These are phyloP conservation scores for Sialia sialis DNA, from an alignment of 2,113 vertebrate genomes.

Conservation along the genomic window DNA sequence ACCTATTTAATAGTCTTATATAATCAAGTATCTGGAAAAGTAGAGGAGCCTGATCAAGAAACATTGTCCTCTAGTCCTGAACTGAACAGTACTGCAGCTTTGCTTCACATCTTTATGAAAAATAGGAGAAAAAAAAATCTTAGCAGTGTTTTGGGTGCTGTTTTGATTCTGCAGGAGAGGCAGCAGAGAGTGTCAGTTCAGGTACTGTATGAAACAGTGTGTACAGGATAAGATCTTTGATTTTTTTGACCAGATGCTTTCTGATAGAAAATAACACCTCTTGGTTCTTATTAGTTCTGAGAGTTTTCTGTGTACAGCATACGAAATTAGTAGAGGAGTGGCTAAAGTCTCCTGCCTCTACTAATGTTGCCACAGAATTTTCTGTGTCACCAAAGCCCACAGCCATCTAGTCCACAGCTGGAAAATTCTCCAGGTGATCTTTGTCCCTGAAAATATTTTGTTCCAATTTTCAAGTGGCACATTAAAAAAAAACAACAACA, in stretches of 20 bases:
- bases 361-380: neutral
- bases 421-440: neutral
- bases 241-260: neutral
- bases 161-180: neutral
- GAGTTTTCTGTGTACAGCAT: neutral
- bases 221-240: neutral
- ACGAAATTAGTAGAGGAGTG: neutral
- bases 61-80: neutral
- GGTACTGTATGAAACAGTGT: neutral
- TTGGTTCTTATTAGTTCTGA: neutral
- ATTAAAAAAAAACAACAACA: neutral
- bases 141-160: neutral
- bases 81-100: neutral
- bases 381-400: neutral
- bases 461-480: neutral
- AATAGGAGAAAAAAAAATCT: neutral
- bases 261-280: neutral
- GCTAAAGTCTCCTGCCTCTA: neutral
- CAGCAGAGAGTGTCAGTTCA: neutral
- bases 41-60: neutral
- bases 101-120: neutral
- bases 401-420: neutral
- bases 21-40: slow-evolving; percentile 1
- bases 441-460: neutral
- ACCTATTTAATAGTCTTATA: slow-evolving; percentile 31